Evolutionary conservation across 2,888 invertebrate genomes (phyloP).

Genomic region (Rhingia rostrata): DNA sequence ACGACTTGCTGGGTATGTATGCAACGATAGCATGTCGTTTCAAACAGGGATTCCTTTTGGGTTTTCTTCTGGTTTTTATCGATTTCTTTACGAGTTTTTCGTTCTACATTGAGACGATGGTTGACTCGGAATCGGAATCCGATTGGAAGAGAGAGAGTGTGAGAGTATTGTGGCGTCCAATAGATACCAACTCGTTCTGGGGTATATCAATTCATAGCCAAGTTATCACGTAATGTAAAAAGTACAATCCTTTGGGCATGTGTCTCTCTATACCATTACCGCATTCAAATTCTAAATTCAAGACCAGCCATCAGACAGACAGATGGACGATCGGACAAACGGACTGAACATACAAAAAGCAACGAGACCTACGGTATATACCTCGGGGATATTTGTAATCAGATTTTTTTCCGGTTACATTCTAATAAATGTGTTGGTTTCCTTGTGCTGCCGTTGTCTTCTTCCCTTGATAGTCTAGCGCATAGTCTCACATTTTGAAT

Average conservation of each 20-base stretch:
- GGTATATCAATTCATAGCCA: slow-evolving; percentile 50
- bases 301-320: slow-evolving; percentile 51
- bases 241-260: slow-evolving; percentile 38
- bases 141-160: slow-evolving; percentile 45
- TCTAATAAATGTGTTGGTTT: slow-evolving; percentile 61
- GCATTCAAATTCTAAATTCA: slow-evolving; percentile 70
- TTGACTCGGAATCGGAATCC: slow-evolving; percentile 45
- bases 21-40: slow-evolving; percentile 3
- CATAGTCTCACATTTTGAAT: slow-evolving; percentile 29
- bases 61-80: slow-evolving; percentile 11
- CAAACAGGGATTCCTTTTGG: slow-evolving; percentile 16
- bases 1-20: slow-evolving; percentile 48
- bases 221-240: slow-evolving; percentile 53
- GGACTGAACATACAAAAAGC: background rate
- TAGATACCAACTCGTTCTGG: slow-evolving; percentile 33
- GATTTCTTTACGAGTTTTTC: slow-evolving; percentile 52
- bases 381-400: slow-evolving; percentile 68
- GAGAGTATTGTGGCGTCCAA: slow-evolving; percentile 25
- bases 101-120: slow-evolving; percentile 51
- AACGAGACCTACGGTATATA: slow-evolving; percentile 13
- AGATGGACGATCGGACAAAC: slow-evolving; percentile 31
- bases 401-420: slow-evolving; percentile 73
- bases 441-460: slow-evolving; percentile 35
- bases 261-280: slow-evolving; percentile 4
- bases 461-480: background rate